These are phyloP conservation scores for Urocyon cinereoargenteus DNA, from an alignment of 2,797 vertebrate genomes.

Conservation along the genomic window DNA sequence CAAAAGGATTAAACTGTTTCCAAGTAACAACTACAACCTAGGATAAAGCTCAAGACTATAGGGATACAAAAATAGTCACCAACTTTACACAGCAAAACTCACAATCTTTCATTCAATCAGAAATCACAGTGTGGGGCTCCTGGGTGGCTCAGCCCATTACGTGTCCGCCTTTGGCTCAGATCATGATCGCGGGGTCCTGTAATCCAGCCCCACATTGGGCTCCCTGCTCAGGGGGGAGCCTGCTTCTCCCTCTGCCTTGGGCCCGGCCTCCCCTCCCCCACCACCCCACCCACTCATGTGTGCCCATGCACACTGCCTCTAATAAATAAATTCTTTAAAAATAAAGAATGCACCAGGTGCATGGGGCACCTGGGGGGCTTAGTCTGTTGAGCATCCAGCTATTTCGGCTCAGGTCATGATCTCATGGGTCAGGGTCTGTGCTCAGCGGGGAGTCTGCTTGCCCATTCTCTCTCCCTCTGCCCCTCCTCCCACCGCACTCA, in stretches of 20 bases:
- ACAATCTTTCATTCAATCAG: neutral
- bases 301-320: neutral
- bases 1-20: neutral
- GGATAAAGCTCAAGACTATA: neutral
- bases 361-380: neutral
- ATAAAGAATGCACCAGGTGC: neutral
- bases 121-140: neutral
- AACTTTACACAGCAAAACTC: neutral
- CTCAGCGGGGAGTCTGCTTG: neutral
- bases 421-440: neutral
- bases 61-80: neutral
- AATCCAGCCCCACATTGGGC: neutral
- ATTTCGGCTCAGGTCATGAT: neutral
- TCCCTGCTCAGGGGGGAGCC: neutral
- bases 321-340: too few relatives aligned
- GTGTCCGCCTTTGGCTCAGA: neutral
- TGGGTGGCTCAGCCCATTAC: neutral
- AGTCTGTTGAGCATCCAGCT: neutral
- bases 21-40: neutral
- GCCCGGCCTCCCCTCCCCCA: neutral
- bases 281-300: too few relatives aligned
- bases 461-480: neutral
- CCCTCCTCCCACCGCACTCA: neutral
- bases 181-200: neutral
- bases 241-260: neutral